Base-by-base conservation (phyloP, 2,797 vertebrate genomes). In the Micromesistius poutassou region DNA sequence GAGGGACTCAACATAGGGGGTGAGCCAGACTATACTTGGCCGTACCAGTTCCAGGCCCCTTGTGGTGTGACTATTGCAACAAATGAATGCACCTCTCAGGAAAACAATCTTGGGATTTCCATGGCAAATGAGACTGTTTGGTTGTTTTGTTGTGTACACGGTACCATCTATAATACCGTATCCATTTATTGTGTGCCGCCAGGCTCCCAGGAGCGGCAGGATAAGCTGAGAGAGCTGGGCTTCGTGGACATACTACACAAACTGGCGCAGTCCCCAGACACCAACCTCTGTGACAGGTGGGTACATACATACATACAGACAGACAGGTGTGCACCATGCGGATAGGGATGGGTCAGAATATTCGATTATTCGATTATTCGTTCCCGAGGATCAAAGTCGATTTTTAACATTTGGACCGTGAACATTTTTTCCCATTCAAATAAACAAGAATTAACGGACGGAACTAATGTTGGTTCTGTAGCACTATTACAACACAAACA, bases 181-280 rank as follows among this genome's bases (percentile, higher is more conserved):
- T 55, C 5, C 5, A 22, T 28, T 4, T 71, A 16, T n/a, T 8
- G 38, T 35, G 30, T 28, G 74, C n/a, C 16, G 7, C 30, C 85
- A 99, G 98, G 98, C 86, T 98, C 97, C 87, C 97, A 99, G 90
- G 97, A 97, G 83, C 96, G 98, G 36, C 98, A 99, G 80, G 98
- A 98, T 90, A 99, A 98, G 87, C 94, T 99, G 82, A 95, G 96
- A 89, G 98, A 99, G 89, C 96, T 99, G 93, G 98, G 98, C 86
- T 97, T 99, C 70, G 97, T 99, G 82, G 98, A 99, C 90, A 95
- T 98, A 87, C 94, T 99, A 85, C 98, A 99, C 90, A 99, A 99
- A 91, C 93, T 99, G 86, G 96, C 96, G 87, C 97, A 97, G 91
- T 96, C 96, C 40, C 91, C 96, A 4, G 97, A 99, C 91, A 93